Conservation (phyloP, 2,113 vertebrate genomes). For the Empidonax alnorum region DNA sequence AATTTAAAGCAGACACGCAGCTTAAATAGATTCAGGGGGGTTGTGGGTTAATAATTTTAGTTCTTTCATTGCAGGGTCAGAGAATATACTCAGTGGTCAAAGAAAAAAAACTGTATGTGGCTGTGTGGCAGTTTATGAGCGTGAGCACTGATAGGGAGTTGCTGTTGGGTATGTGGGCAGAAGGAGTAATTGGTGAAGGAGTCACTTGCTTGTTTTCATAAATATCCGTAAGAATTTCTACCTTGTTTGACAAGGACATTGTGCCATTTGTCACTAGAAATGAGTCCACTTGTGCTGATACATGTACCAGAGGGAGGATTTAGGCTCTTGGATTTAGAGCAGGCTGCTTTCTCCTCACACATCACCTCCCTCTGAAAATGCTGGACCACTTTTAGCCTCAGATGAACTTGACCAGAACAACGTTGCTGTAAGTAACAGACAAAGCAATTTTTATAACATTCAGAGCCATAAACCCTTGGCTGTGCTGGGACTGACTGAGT, state of each 20-base stretch:
- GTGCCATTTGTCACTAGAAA: neutral
- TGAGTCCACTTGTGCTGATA: neutral
- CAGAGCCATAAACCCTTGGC: conserved; percentile 5
- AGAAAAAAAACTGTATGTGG: neutral
- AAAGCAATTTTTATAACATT: conserved; percentile 40
- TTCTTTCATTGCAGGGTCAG: neutral
- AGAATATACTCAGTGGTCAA: neutral
- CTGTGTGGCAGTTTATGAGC: neutral
- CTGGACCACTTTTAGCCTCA: neutral
- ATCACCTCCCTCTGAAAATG: neutral
- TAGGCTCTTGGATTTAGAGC: neutral
- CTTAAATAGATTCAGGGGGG: neutral
- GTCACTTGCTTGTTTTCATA: neutral
- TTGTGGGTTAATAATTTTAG: neutral
- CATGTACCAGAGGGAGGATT: neutral
- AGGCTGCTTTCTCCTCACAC: neutral
- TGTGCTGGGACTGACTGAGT: neutral
- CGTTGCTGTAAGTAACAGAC: neutral
- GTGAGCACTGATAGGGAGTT: neutral
- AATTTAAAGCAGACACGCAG: neutral
- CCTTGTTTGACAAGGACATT: neutral
- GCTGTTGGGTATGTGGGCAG: neutral
- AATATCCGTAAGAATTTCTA: neutral
- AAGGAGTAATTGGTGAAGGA: neutral
- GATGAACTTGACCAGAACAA: conserved; percentile 10